Evolutionary conservation across 2,888 invertebrate genomes (phyloP).

Genomic region (Tuberolachnus salignus): DNA sequence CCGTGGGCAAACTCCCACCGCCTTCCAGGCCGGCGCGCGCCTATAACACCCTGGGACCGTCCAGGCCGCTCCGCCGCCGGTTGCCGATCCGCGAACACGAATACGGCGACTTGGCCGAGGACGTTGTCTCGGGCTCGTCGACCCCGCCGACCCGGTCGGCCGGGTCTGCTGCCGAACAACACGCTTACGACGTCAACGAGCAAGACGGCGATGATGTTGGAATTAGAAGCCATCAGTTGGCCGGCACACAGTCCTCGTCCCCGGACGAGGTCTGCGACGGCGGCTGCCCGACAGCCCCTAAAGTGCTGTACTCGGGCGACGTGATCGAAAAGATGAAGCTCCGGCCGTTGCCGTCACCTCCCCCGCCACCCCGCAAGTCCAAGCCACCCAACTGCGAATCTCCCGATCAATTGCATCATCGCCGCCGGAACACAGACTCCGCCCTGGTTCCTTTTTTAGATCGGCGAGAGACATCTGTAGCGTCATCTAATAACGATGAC

Average conservation of each 20-base stretch:
- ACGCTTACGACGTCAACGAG: slow-evolving; percentile 59
- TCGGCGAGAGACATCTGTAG: slow-evolving; percentile 41
- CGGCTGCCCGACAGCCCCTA: slow-evolving; percentile 59
- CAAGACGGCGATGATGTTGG: neutral
- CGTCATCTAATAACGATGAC: slow-evolving; percentile 28
- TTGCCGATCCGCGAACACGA: slow-evolving; percentile 60
- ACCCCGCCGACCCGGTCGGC: slow-evolving; percentile 49
- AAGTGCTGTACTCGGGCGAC: slow-evolving; percentile 75
- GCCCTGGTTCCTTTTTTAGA: slow-evolving; percentile 46
- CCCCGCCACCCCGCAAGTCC: slow-evolving; percentile 75
- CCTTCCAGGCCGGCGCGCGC: slow-evolving; percentile 70
- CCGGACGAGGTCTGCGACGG: slow-evolving; percentile 48
- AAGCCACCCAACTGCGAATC: slow-evolving; percentile 31
- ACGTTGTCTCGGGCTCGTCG: slow-evolving; percentile 61
- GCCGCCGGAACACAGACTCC: slow-evolving; percentile 49
- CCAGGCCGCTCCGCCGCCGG: slow-evolving; percentile 70
- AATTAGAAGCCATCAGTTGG: neutral
- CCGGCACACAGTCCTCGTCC: slow-evolving; percentile 39
- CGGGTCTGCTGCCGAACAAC: slow-evolving; percentile 49
- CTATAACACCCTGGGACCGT: slow-evolving; percentile 69
- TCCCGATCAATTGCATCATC: neutral
- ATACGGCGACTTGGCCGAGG: slow-evolving; percentile 63
- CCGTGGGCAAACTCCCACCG: slow-evolving; percentile 59
- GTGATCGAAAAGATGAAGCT: slow-evolving; percentile 83
- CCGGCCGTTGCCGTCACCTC: slow-evolving; percentile 84